Evolutionary conservation across 2,888 invertebrate genomes (phyloP).

Genomic region (Chesias legatella): DNA sequence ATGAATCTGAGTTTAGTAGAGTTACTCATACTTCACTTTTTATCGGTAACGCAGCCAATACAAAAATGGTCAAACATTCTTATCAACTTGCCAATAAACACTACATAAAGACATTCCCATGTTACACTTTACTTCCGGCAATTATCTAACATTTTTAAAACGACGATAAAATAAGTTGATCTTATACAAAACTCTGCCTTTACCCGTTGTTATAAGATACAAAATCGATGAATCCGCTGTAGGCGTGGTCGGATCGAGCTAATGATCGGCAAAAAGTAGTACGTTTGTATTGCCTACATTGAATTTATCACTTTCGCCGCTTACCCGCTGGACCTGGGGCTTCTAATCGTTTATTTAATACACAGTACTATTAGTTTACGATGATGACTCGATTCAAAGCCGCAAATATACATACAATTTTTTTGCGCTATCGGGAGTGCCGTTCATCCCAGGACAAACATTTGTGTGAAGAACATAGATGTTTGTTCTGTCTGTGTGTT

Average conservation of each 20-base stretch:
- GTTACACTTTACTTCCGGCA: constrained; percentile 11
- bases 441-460: too few species aligned
- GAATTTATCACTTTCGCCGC: constrained; percentile 59
- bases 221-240: constrained; percentile 5
- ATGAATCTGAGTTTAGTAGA: too few species aligned
- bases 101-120: constrained; percentile 1
- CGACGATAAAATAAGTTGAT: constrained; percentile 5
- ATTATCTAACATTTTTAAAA: constrained; percentile 16
- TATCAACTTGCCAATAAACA: too few species aligned
- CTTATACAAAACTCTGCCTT: constrained; percentile 12
- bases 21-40: too few species aligned
- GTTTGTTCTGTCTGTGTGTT: too few species aligned
- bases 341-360: constrained; percentile 48
- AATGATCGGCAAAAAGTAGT: constrained; percentile 39
- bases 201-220: constrained; percentile 1
- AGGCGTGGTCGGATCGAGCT: constrained; percentile 26
- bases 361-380: constrained; percentile 40
- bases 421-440: too few species aligned
- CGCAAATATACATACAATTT: too few species aligned
- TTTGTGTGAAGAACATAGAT: too few species aligned
- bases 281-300: constrained; percentile 37
- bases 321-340: constrained; percentile 42
- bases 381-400: constrained; percentile 25
- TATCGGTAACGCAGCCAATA: too few species aligned
- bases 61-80: too few species aligned